phyloP scores from a whole-genome alignment of 2,797 vertebrate genomes.

The Pangasius mekongensis region DNA sequence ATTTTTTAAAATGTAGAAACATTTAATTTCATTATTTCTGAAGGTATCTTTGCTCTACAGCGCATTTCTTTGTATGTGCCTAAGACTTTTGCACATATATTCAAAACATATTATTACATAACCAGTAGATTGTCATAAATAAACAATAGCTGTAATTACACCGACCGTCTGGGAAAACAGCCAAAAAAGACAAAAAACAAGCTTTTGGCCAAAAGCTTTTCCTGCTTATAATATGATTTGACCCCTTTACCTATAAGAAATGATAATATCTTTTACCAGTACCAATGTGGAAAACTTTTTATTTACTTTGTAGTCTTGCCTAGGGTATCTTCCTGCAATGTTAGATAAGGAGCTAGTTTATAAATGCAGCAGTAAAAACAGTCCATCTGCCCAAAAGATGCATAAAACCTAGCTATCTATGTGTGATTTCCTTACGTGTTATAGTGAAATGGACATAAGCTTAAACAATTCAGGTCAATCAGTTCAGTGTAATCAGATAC shows the following conservation, averaged over 20 bases:
- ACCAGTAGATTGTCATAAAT: no score
- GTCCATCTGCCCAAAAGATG: neutral
- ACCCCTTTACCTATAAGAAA: neutral
- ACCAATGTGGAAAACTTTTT: neutral
- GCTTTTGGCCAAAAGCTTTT: neutral
- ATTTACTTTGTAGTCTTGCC: neutral
- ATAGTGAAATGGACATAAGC: neutral
- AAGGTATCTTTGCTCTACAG: no score
- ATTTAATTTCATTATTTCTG: no score
- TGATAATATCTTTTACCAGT: neutral
- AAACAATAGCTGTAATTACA: no score
- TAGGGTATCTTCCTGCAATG: neutral
- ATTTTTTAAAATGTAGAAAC: no score
- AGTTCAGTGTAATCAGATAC: neutral
- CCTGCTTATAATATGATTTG: neutral
- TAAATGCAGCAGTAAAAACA: neutral
- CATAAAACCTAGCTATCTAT: neutral
- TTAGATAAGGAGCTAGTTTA: neutral
- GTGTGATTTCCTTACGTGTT: neutral
- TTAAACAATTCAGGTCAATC: neutral
- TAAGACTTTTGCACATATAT: no score
- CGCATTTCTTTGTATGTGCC: no score
- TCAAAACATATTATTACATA: no score
- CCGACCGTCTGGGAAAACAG: neutral
- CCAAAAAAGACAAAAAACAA: neutral